Evolutionary conservation across 2,113 vertebrate genomes (phyloP), one percentile per base, ranked within the genome.

Genomic region (Cyanoderma ruficeps): DNA sequence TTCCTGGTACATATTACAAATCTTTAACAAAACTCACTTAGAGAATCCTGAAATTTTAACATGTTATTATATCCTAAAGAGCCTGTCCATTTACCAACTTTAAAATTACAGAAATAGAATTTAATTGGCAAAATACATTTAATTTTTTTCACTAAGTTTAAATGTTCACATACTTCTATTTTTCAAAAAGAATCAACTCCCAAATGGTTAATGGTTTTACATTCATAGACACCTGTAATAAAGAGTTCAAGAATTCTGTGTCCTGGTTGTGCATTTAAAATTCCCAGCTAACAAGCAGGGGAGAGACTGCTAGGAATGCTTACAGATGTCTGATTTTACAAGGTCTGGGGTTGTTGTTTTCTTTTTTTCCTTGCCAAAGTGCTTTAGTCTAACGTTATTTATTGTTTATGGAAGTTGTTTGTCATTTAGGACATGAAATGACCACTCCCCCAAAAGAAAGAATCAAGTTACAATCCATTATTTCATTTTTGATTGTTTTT

Each of bases 401-500:
- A 94, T 78, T 96, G 90, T 98, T 98, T 98, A 97, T 84, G 92
- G 96, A 97, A 96, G 97, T 93, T 97, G 96, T 97, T 97, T 97
- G 97, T 97, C 98, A 98, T 97, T 94, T 85, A 96, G 94, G 96
- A 98, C 95, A 95, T 93, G 94, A 96, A 97, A 70, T 46, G 80
- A 97, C 95, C 95, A 97, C 96, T 98, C 97, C 97, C 94, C 76
- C 87, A 96, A 95, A 98, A 96, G 95, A 97, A 97, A 97, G 98
- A 96, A 96, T 98, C 96, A 49, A 88, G 95, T 98, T 98, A 97
- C 98, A 80, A 93, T 95, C 96, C 97, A 97, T 97, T 97, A 98
- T 98, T 98, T 97, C 72, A 97, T 98, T 97, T 98, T 94, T 97
- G 94, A 97, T 97, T 98, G 97, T 98, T 98, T 98, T 98, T 96